These are phyloP conservation scores for Sula dactylatra DNA, from an alignment of 2,113 vertebrate genomes.

Conservation along the genomic window DNA sequence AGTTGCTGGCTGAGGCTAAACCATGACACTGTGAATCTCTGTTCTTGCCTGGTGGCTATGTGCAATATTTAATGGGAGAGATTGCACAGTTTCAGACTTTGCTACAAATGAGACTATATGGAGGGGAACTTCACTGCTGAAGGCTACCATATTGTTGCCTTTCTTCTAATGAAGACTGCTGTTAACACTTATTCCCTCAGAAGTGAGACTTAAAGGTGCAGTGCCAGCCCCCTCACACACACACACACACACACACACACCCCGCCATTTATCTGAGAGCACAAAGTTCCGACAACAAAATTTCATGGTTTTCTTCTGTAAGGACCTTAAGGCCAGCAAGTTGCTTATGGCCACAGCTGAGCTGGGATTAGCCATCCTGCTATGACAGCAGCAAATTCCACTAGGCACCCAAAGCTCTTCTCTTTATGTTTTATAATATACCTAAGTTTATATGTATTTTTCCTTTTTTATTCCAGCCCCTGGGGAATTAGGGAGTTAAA, in stretches of 20 bases:
- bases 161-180: neutral
- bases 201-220: neutral
- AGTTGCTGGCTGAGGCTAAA: too few relatives aligned
- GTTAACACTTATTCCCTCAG: neutral
- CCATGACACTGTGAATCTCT: neutral
- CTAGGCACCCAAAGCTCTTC: neutral
- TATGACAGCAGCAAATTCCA: neutral
- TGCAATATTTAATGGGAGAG: neutral
- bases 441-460: neutral
- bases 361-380: neutral
- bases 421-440: neutral
- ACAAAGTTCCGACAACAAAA: neutral
- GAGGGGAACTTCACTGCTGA: neutral
- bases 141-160: neutral
- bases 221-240: neutral
- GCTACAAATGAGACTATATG: neutral
- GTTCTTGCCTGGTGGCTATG: neutral
- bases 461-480: neutral
- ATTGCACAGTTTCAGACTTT: neutral
- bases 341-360: neutral
- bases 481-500: neutral
- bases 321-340: neutral
- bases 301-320: neutral
- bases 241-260: accelerated
- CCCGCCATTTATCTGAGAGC: neutral